Base-by-base conservation (phyloP, 2,113 vertebrate genomes). In the Oenanthe oenanthe region DNA sequence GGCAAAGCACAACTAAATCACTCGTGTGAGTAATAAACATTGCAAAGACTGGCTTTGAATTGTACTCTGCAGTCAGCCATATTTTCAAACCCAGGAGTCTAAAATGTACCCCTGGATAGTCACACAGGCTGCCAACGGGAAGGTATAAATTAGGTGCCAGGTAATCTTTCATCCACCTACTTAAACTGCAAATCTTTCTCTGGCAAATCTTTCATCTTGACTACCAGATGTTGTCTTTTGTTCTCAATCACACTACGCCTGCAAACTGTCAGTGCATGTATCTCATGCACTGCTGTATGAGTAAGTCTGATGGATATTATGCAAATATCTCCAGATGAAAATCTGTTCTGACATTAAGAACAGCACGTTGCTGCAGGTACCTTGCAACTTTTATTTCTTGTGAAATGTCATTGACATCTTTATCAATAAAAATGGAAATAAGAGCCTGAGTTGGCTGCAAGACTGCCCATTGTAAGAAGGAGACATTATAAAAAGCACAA, bases 401-500 rank as follows among this genome's bases (percentile, higher is more conserved):
- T 2, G 4, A 91, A 91, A 87, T 17, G 29, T 26, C 1, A 1
- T 48, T 70, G 61, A 68, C 17, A 28, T 36, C 75, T 84, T 75
- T 65, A 76, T 78, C 45, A 75, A 51, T 79, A 68, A 36, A 85
- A 94, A 77, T 9, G 42, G 63, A 77, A 91, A 57, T 65, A 78
- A 38, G 48, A 92, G 45, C 26, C 36, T 12, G 42, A 86, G 38
- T 29, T 1, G 8, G 29, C 53, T 65, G 31, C 61, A 24, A 66
- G 17, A 71, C 66, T 68, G 54, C 21, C 42, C 21, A 54, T 26
- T 0, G 0, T n/a, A 66, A 78, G 20, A 42, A 88, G 60, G 28
- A 78, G 32, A 85, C 12, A 4, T 57, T 47, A 19, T 54, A 89
- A 60, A 89, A 91, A 73, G 28, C 38, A 74, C n/a, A 42, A 89